Conservation (phyloP, 2,113 vertebrate species). For the Rhodinocichla rosea region DNA sequence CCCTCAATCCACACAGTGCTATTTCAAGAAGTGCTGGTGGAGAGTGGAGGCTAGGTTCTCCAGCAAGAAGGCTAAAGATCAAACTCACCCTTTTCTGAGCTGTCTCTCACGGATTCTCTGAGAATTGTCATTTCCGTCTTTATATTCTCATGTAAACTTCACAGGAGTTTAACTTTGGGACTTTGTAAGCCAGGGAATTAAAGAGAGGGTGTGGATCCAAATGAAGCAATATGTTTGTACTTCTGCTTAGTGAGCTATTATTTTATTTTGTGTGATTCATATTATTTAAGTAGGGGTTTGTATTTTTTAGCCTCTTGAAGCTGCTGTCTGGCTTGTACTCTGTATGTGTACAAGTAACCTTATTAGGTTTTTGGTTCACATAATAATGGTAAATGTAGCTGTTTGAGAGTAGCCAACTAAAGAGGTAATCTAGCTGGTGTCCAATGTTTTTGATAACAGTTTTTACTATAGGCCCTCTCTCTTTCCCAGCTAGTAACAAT, state of each 20-base stretch:
- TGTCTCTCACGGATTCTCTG: not conserved
- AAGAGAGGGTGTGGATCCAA: not conserved
- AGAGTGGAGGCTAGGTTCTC: not conserved
- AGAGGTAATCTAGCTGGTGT: not conserved
- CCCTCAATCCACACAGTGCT: not conserved
- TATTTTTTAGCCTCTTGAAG: not conserved
- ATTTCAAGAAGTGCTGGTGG: too few species aligned
- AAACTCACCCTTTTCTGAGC: not conserved
- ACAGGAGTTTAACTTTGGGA: not conserved
- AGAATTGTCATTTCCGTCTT: not conserved
- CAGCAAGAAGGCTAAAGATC: not conserved
- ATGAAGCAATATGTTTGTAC: not conserved
- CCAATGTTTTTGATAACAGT: not conserved
- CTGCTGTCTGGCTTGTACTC: not conserved
- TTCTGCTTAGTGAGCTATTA: not conserved
- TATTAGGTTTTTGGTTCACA: not conserved
- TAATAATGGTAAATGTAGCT: not conserved
- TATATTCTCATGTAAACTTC: not conserved
- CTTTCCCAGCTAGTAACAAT: not conserved
- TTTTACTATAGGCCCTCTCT: not conserved
- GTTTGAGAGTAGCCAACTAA: not conserved
- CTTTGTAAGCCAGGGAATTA: not conserved
- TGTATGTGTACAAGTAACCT: not conserved
- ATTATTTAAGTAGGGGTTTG: not conserved
- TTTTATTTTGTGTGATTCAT: not conserved